Evolutionary conservation across 2,888 invertebrate genomes (phyloP), one percentile per base, ranked within the genome.

Genomic region (Lymantria monacha): DNA sequence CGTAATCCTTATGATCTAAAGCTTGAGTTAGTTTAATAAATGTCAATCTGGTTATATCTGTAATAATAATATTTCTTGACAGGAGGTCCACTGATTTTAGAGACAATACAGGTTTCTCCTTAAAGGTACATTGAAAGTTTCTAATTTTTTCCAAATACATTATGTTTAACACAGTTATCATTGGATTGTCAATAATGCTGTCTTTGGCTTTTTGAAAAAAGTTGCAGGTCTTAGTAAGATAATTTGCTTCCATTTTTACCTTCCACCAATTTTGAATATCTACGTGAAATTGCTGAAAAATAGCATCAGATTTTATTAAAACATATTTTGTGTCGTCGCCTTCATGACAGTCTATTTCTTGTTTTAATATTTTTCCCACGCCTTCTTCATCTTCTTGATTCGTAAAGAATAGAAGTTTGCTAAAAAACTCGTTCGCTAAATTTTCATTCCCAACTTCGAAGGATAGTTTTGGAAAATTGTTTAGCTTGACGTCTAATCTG

Each of bases 221-320:
- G 30, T 46, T 31, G 30, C 42, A 30, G 22, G 9, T 10, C 11
- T 42, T 42, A 22, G 2, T 42, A 9, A 42, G 12, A 30, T 42
- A 42, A 7, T 22, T 30, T n/a, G 42, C 41, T 38, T 38, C 37
- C 31, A 43, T 38, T 42, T 13, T 42, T 40, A 30, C 22, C 48
- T 53, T 40, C 57, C 57, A 57, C 53, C 53, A 57, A 11, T 49
- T 51, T 43, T 57, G 57, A 30, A 57, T 49, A 47, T 51, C 49
- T 7, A 59, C 51, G 30, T 64, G 63, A 8, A 51, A 50, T 36
- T 48, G 46, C 15, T 55, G 10, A 22, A 61, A 58, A 13, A 64
- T 49, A 0, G 57, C 57, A 9, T 59, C 53, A 0, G 59, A 46
- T 15, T 42, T 55, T 0, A 55, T 45, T 49, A 14, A 46, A 1